Conservation (phyloP, 2,113 vertebrate genomes). For the Jacana jacana region DNA sequence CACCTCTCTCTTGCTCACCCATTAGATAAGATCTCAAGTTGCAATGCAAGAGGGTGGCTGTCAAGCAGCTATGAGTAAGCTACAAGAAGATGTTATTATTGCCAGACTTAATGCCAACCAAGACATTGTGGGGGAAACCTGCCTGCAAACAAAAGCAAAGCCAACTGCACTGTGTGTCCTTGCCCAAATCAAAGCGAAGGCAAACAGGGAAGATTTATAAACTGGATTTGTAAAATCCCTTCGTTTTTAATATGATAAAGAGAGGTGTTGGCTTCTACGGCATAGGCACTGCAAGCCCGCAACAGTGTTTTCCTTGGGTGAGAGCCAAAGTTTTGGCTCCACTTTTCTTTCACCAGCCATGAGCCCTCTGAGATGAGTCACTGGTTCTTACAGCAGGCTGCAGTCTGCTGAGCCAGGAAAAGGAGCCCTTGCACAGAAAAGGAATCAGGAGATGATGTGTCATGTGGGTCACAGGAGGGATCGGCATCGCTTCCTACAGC, state of each 20-base stretch:
- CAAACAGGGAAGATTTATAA: background rate
- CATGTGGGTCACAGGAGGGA: background rate
- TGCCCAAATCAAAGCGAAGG: background rate
- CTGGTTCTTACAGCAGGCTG: background rate
- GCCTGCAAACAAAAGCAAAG: constrained; percentile 6
- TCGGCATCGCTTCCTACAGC: background rate
- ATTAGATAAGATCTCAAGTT: background rate
- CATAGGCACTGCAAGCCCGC: background rate
- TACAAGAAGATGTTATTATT: constrained; percentile 1
- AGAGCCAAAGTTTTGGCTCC: background rate
- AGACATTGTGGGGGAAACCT: background rate
- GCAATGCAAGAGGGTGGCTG: background rate
- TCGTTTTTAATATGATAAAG: background rate
- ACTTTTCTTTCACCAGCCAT: background rate
- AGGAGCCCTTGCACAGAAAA: constrained; percentile 4
- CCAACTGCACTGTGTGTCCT: background rate
- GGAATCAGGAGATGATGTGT: constrained; percentile 33
- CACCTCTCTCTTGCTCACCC: background rate
- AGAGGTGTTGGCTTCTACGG: background rate
- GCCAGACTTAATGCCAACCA: constrained; percentile 19
- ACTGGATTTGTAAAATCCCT: background rate
- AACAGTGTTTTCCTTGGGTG: constrained; percentile 10
- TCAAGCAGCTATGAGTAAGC: constrained; percentile 5
- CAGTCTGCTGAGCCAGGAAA: constrained; percentile 8
- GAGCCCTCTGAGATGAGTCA: constrained; percentile 34